Evolutionary conservation across 2,113 vertebrate species (phyloP).

Genomic region (Chamaea fasciata): DNA sequence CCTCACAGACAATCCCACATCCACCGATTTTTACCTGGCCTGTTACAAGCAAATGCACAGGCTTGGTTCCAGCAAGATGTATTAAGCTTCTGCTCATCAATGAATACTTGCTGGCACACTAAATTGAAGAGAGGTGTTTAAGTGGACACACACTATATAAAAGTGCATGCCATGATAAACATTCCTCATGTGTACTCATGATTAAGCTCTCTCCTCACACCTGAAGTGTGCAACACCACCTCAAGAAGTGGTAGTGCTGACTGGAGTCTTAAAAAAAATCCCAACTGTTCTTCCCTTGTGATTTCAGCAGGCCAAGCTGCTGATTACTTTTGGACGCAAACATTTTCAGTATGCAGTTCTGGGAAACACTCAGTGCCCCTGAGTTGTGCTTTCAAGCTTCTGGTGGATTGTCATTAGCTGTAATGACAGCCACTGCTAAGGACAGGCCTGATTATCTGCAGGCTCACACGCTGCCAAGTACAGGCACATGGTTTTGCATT

Average conservation of each 20-base stretch:
- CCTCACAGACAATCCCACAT: background rate
- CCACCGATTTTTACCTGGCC: background rate
- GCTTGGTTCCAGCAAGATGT: background rate
- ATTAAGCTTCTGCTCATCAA: background rate
- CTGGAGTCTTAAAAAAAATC: background rate
- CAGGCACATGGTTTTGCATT: slow-evolving; percentile 3
- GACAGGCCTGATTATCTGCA: slow-evolving; percentile 18
- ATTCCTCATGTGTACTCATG: background rate
- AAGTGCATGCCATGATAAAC: background rate
- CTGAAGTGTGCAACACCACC: background rate
- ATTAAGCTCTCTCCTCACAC: background rate
- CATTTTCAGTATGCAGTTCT: background rate
- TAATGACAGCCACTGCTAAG: slow-evolving; percentile 12
- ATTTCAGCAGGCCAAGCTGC: background rate
- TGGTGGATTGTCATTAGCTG: background rate
- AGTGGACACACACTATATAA: background rate
- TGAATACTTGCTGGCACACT: background rate
- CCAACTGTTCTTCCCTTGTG: background rate
- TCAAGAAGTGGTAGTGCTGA: background rate
- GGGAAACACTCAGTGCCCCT: background rate
- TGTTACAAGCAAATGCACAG: background rate
- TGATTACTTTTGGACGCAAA: background rate
- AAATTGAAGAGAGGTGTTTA: background rate
- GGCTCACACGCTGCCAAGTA: background rate
- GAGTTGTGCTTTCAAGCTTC: background rate